phyloP scores from a whole-genome alignment of 2,888 invertebrate genomes.

The Autographa pulchrina region DNA sequence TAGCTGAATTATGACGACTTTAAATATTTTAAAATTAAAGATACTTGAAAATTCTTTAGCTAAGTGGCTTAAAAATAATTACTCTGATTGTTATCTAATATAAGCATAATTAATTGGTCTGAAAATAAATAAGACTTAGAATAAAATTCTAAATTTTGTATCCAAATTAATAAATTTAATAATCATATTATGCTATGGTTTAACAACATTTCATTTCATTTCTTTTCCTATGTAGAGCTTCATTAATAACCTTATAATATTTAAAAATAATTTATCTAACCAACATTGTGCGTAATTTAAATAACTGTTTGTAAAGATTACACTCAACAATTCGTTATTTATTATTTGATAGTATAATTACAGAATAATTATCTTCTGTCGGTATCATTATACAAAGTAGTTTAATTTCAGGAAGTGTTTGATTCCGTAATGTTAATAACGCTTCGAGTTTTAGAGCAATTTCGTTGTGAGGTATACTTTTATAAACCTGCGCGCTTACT shows the following conservation, averaged over 20 bases:
- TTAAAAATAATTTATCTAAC: neutral
- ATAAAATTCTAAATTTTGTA: too few species aligned
- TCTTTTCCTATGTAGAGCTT: neutral
- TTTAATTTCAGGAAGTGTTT: conserved; percentile 60
- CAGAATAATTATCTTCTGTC: conserved; percentile 34
- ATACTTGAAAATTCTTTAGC: neutral
- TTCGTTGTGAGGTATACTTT: conserved; percentile 43
- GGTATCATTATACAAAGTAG: conserved; percentile 51
- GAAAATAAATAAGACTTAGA: too few species aligned
- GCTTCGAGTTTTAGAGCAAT: conserved; percentile 45
- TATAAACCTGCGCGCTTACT: conserved; percentile 26
- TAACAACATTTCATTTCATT: neutral
- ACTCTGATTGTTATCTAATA: neutral
- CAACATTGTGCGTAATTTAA: conserved; percentile 15
- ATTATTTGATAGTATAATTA: conserved; percentile 56
- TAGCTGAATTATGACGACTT: conserved; percentile 30
- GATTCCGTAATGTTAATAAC: conserved; percentile 40
- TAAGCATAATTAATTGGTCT: neutral
- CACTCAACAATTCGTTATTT: conserved; percentile 30
- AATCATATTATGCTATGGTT: too few species aligned
- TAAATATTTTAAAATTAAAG: neutral
- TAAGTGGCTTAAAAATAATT: neutral
- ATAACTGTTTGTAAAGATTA: conserved; percentile 43
- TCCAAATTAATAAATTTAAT: too few species aligned
- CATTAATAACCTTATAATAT: neutral